Conservation (phyloP, 2,888 invertebrate species). For the Drosophila algonquin region DNA sequence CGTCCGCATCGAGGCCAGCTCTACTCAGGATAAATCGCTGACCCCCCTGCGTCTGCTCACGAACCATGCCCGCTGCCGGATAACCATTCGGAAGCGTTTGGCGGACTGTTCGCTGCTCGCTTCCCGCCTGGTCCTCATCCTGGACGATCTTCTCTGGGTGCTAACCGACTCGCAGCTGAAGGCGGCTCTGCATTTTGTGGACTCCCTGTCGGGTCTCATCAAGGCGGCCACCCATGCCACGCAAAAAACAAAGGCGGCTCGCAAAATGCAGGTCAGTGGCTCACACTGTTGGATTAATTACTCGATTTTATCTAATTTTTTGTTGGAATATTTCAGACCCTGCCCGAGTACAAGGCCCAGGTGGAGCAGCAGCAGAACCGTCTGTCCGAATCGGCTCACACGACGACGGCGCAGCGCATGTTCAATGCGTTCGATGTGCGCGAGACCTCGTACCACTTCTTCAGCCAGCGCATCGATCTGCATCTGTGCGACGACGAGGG, state of each 20-base stretch:
- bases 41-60: constrained; percentile 96
- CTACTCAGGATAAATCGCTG: constrained; percentile 89
- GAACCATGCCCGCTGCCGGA: constrained; percentile 96
- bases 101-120: constrained; percentile 96
- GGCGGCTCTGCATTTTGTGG: constrained; percentile 95
- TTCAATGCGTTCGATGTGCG: constrained; percentile 96
- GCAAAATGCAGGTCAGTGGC: constrained; percentile 89
- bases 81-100: constrained; percentile 97
- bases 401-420: constrained; percentile 85
- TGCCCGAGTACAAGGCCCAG: constrained; percentile 91
- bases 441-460: constrained; percentile 98
- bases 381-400: constrained; percentile 81
- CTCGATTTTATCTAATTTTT: constrained; percentile 5
- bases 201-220: constrained; percentile 92
- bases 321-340: constrained; percentile 81
- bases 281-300: neutral
- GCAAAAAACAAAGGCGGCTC: constrained; percentile 91
- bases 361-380: constrained; percentile 85
- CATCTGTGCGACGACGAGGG: constrained; percentile 98
- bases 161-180: constrained; percentile 97
- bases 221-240: constrained; percentile 91
- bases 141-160: constrained; percentile 98
- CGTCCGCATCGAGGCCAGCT: constrained; percentile 96
- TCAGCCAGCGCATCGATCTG: constrained; percentile 95
- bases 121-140: constrained; percentile 94